Percentiles rank a stretch among this genome's conserved stretches.
Conservation (phyloP, 2,888 invertebrate genomes). For the Aromia moschata region DNA sequence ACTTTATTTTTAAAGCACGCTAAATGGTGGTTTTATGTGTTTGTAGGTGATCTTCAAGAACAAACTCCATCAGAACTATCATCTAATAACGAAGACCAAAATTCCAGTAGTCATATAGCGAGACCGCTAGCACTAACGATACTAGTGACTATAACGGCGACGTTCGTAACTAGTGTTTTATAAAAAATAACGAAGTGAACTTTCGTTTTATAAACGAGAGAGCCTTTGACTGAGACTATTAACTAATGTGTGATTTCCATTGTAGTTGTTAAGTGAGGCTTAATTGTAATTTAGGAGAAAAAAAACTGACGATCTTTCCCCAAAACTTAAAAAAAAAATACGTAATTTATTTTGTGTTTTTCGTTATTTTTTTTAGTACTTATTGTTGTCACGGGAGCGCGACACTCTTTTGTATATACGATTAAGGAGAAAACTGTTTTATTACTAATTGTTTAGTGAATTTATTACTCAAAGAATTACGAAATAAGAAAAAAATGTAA, state of each 20-base stretch:
- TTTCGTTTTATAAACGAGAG: conserved; percentile 52
- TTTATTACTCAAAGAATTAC: conserved; percentile 3
- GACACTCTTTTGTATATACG: conserved; percentile 15
- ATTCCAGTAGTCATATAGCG: conserved; percentile 29
- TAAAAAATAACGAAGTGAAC: conserved; percentile 37
- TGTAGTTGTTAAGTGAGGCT: conserved; percentile 17
- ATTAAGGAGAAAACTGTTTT: neutral
- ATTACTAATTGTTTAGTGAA: neutral
- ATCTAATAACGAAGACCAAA: conserved; percentile 26
- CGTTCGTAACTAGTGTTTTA: conserved; percentile 40
- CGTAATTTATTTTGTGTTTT: conserved; percentile 23
- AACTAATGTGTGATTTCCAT: conserved; percentile 37
- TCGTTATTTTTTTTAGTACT: conserved; percentile 25
- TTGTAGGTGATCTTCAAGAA: conserved; percentile 37
- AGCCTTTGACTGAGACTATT: conserved; percentile 48
- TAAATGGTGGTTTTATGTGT: no score
- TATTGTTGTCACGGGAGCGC: conserved; percentile 21
- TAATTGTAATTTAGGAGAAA: conserved; percentile 13
- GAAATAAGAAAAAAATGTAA: conserved; percentile 4
- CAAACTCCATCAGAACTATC: conserved; percentile 26
- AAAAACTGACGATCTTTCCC: conserved; percentile 21
- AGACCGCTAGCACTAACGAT: conserved; percentile 34
- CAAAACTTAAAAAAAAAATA: conserved; percentile 14
- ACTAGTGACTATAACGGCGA: conserved; percentile 39
- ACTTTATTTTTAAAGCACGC: no score